Percentiles rank a stretch among this genome's conserved stretches.
These are phyloP conservation scores for Cataglyphis livida DNA, from an alignment of 2,888 invertebrate species.

Conservation along the genomic window DNA sequence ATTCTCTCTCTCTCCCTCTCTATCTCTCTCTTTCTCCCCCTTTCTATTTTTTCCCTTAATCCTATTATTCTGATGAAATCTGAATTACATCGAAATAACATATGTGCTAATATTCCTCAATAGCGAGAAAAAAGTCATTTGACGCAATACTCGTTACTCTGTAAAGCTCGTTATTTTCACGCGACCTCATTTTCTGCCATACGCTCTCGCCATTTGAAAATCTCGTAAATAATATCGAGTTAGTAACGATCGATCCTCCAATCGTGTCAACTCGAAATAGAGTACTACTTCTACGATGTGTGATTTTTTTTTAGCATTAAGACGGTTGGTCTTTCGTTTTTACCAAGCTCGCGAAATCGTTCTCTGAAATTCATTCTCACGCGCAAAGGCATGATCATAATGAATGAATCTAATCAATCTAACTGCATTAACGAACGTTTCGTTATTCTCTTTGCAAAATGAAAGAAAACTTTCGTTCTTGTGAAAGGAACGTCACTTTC, in stretches of 20 bases:
- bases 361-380: background rate
- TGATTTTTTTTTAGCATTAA: background rate
- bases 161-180: slow-evolving; percentile 31
- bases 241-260: slow-evolving; percentile 30
- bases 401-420: slow-evolving; percentile 43
- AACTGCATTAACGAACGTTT: background rate
- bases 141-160: background rate
- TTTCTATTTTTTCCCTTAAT: too few species aligned
- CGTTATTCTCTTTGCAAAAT: background rate
- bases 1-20: too few species aligned
- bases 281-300: slow-evolving; percentile 12
- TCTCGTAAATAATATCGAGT: slow-evolving; percentile 36
- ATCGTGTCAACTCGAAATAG: slow-evolving; percentile 8
- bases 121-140: background rate
- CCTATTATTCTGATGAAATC: background rate
- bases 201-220: slow-evolving; percentile 31
- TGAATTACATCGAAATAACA: background rate
- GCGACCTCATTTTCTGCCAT: slow-evolving; percentile 20
- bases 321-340: background rate
- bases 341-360: background rate
- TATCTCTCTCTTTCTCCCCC: too few species aligned
- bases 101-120: background rate
- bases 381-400: background rate
- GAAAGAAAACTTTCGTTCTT: slow-evolving; percentile 1
- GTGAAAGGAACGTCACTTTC: background rate